Evolutionary conservation across 2,797 vertebrate genomes (phyloP).

Genomic region (Odontamblyopus rebecca): DNA sequence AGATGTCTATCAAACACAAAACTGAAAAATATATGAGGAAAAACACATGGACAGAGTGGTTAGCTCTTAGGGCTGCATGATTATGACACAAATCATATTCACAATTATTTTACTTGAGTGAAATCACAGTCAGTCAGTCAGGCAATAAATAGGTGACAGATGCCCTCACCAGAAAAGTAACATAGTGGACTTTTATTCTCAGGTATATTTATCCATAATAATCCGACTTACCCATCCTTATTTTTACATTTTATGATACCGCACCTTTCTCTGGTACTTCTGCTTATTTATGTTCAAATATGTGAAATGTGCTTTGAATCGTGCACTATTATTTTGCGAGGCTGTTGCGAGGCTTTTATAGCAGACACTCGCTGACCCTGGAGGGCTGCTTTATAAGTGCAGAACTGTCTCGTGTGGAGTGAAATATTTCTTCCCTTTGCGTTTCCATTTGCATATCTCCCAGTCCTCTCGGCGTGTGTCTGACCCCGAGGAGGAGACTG

Average conservation of each 20-base stretch:
- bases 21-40: background rate
- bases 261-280: slow-evolving; percentile 15
- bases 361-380: slow-evolving; percentile 18
- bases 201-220: background rate
- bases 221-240: background rate
- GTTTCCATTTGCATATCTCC: slow-evolving; percentile 34
- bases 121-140: too few relatives aligned
- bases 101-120: background rate
- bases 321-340: slow-evolving; percentile 34
- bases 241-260: background rate
- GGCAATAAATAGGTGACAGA: too few relatives aligned
- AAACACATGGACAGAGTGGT: background rate
- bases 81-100: background rate
- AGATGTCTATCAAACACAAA: background rate
- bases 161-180: too few relatives aligned
- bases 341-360: slow-evolving; percentile 26
- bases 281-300: slow-evolving; percentile 9
- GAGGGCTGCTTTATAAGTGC: background rate
- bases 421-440: slow-evolving; percentile 21
- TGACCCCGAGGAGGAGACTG: slow-evolving; percentile 47
- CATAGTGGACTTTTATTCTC: background rate
- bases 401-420: slow-evolving; percentile 11
- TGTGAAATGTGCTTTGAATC: slow-evolving; percentile 32
- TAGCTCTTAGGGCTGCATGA: background rate
- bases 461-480: slow-evolving; percentile 25